These are phyloP conservation scores for Neolamprologus ventralis DNA, from an alignment of 2,113 vertebrate genomes.

Conservation along the genomic window DNA sequence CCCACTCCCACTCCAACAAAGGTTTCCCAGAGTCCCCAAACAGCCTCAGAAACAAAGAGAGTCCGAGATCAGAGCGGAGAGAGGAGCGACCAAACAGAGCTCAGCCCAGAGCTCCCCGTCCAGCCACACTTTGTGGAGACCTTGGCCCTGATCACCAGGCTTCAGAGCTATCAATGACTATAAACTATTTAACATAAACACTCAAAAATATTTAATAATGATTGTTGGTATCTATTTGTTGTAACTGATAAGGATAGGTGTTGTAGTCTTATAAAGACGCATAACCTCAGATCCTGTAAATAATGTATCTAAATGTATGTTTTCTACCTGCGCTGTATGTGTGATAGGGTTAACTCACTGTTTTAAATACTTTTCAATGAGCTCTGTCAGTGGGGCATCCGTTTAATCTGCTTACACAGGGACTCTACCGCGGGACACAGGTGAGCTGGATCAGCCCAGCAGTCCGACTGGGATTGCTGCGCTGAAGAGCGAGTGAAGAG, in stretches of 20 bases:
- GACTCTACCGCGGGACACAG: neutral
- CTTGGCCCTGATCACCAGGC: slow-evolving; percentile 32
- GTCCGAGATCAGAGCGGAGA: neutral
- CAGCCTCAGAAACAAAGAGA: neutral
- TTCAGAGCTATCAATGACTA: too few relatives aligned
- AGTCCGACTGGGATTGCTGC: neutral
- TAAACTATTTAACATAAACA: neutral
- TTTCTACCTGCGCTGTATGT: slow-evolving; percentile 5
- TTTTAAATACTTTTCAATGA: neutral
- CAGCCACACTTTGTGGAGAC: slow-evolving; percentile 44
- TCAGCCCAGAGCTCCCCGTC: neutral
- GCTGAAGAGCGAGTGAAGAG: neutral
- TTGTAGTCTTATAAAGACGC: neutral
- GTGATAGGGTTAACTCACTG: neutral
- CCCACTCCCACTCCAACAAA: neutral
- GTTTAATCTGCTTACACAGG: neutral
- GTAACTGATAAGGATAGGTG: neutral
- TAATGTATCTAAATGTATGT: neutral
- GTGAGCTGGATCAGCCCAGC: neutral
- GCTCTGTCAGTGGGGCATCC: neutral
- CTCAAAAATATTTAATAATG: neutral
- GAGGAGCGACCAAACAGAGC: neutral
- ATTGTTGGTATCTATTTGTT: neutral
- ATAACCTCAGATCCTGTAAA: slow-evolving; percentile 20
- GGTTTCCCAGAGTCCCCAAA: neutral